Evolutionary conservation across 2,797 vertebrate genomes (phyloP).

Genomic region (Labeo calbasu): DNA sequence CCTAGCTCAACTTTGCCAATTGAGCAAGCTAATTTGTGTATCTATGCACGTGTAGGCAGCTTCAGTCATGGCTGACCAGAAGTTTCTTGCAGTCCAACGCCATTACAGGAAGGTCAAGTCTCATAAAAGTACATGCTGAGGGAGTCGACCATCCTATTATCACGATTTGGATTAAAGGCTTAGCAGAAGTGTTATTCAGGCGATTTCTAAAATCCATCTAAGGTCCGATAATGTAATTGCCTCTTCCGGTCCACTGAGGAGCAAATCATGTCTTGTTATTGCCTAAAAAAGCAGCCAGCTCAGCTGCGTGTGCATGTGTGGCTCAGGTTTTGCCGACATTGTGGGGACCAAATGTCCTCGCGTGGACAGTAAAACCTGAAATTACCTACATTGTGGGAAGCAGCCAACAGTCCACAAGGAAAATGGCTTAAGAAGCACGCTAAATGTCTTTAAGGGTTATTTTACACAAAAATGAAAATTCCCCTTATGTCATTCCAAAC

Average conservation of each 20-base stretch:
- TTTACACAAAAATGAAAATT: neutral
- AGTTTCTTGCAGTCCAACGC: constrained; percentile 1
- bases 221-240: constrained; percentile 48
- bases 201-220: constrained; percentile 42
- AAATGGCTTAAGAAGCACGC: neutral
- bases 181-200: constrained; percentile 43
- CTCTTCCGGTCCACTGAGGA: constrained; percentile 40
- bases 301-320: constrained; percentile 27
- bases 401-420: neutral
- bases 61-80: constrained; percentile 19
- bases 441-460: neutral
- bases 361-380: constrained; percentile 15
- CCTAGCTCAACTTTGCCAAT: constrained; percentile 19
- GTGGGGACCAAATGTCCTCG: constrained; percentile 14
- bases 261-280: constrained; percentile 45
- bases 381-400: neutral
- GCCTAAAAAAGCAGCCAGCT: constrained; percentile 25
- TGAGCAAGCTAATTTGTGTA: constrained; percentile 17
- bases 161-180: constrained; percentile 46
- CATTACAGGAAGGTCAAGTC: constrained; percentile 36
- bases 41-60: neutral
- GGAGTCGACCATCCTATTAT: constrained; percentile 31
- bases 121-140: constrained; percentile 31
- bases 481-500: neutral
- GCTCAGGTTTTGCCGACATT: neutral